phyloP scores from a whole-genome alignment of 2,113 vertebrate genomes.

The Tychaedon coryphoeus region DNA sequence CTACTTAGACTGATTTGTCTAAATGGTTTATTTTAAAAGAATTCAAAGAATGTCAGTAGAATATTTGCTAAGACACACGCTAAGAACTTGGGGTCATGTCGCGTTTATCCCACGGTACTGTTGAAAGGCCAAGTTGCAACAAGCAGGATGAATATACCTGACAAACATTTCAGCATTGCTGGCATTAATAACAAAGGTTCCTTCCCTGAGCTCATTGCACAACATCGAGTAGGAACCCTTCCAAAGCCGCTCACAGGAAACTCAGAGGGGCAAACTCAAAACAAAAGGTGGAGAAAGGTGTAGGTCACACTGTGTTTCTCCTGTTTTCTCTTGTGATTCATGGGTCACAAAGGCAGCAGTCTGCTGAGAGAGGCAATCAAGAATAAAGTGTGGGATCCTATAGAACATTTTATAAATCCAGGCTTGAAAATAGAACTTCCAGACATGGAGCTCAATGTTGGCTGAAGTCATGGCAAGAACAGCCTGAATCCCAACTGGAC shows the following conservation, averaged over 20 bases:
- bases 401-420: not conserved
- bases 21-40: not conserved
- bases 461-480: not conserved
- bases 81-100: not conserved
- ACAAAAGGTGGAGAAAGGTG: not conserved
- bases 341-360: not conserved
- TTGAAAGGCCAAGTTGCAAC: not conserved
- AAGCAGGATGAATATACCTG: not conserved
- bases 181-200: not conserved
- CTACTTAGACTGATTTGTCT: rapidly evolving
- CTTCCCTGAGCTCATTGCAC: not conserved
- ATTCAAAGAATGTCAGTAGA: not conserved
- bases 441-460: not conserved
- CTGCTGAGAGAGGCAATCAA: not conserved
- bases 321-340: not conserved
- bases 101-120: not conserved
- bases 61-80: not conserved
- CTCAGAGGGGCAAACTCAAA: not conserved
- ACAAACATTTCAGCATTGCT: not conserved
- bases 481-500: not conserved
- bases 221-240: not conserved
- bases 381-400: not conserved
- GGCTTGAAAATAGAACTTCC: not conserved
- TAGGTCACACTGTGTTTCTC: not conserved
- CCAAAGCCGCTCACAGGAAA: not conserved